A percentile compares a stretch with the other conserved stretches of the same genome.
These are phyloP conservation scores for Probosciger aterrimus DNA, from an alignment of 2,113 vertebrate species.

Conservation along the genomic window DNA sequence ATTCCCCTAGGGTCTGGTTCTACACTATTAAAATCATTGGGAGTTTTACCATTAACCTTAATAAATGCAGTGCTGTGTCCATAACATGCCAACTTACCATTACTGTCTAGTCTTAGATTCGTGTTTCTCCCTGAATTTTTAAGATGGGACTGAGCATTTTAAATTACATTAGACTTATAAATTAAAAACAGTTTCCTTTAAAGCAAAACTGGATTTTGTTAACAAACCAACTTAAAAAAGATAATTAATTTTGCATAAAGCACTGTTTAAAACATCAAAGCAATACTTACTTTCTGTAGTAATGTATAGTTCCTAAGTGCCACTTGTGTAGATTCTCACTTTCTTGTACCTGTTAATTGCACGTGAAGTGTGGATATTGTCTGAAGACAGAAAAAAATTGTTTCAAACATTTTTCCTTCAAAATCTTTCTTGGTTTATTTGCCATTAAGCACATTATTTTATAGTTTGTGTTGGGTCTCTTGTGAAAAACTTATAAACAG, in stretches of 20 bases:
- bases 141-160: neutral
- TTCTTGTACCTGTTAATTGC: neutral
- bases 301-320: neutral
- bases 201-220: neutral
- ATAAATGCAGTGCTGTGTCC: neutral
- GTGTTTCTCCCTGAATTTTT: neutral
- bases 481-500: neutral
- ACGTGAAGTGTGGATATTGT: neutral
- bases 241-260: neutral
- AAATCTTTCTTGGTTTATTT: neutral
- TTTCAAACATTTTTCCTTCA: neutral
- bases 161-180: neutral
- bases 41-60: neutral
- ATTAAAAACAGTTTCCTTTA: neutral
- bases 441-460: neutral
- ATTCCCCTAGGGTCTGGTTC: neutral
- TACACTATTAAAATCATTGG: neutral
- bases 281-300: neutral
- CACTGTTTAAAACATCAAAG: neutral
- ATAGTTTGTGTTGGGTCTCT: neutral
- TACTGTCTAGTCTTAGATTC: neutral
- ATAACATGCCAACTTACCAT: neutral
- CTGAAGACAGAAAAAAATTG: neutral
- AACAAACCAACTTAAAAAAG: neutral
- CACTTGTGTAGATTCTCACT: neutral